Percentiles rank a stretch among this genome's conserved stretches.
Evolutionary conservation across 2,113 vertebrate genomes (phyloP).

Genomic region (Oryzias celebensis): DNA sequence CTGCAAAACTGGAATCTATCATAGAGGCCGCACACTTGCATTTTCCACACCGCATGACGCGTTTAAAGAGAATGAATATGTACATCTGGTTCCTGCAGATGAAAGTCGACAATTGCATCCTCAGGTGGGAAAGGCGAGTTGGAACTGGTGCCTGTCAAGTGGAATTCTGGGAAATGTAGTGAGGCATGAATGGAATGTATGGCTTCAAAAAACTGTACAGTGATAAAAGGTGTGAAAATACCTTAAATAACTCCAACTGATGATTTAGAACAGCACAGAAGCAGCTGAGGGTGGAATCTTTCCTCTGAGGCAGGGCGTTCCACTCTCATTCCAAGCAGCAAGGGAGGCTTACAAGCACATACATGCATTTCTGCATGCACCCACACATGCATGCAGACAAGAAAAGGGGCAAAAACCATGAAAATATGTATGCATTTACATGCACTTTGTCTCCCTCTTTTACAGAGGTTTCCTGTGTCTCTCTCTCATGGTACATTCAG

Average conservation of each 20-base stretch:
- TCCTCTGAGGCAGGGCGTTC: slow-evolving; percentile 62
- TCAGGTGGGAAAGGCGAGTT: neutral
- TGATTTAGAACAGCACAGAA: slow-evolving; percentile 50
- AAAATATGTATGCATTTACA: slow-evolving; percentile 19
- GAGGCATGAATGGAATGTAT: neutral
- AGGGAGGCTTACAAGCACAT: slow-evolving; percentile 46
- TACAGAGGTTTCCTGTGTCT: slow-evolving; percentile 39
- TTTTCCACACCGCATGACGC: neutral
- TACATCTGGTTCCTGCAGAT: slow-evolving; percentile 2
- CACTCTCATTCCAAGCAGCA: slow-evolving; percentile 31
- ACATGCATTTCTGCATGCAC: slow-evolving; percentile 22
- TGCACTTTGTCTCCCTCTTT: slow-evolving; percentile 22
- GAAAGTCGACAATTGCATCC: slow-evolving; percentile 31
- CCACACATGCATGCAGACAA: slow-evolving; percentile 3
- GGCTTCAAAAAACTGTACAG: neutral
- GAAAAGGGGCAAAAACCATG: neutral
- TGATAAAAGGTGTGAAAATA: slow-evolving; percentile 10
- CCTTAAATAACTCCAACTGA: slow-evolving; percentile 21
- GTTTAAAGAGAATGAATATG: neutral
- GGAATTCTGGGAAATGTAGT: slow-evolving; percentile 49
- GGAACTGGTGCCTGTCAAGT: neutral
- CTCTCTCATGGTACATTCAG: slow-evolving; percentile 66
- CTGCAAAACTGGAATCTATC: neutral
- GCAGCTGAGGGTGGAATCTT: slow-evolving; percentile 50
- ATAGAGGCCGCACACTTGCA: neutral